phyloP scores from a whole-genome alignment of 2,113 vertebrate species.

The Sceloporus tristichus region DNA sequence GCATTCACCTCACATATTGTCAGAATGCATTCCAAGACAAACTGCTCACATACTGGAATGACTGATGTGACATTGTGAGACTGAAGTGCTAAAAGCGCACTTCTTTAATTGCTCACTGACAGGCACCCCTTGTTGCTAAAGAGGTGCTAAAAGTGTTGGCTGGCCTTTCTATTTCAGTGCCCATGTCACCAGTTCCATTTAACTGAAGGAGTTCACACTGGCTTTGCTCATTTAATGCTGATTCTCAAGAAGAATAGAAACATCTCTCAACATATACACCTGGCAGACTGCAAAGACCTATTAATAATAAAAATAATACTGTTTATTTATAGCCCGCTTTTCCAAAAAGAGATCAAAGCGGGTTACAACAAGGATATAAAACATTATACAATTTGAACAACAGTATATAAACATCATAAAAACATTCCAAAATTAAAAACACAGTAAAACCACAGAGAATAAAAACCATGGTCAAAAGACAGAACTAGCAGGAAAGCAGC shows the following conservation, averaged over 20 bases:
- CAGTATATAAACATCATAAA: too few species aligned
- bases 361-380: too few species aligned
- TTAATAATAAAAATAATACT: too few species aligned
- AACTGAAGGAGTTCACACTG: background rate
- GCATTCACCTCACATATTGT: slow-evolving; percentile 12
- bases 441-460: too few species aligned
- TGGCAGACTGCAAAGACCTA: background rate
- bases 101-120: slow-evolving; percentile 38
- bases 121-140: slow-evolving; percentile 3
- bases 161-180: background rate
- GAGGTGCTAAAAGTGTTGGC: slow-evolving; percentile 14
- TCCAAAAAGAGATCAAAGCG: too few species aligned
- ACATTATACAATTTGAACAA: too few species aligned
- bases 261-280: background rate
- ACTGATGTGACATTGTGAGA: slow-evolving; percentile 25
- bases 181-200: slow-evolving; percentile 16
- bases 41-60: slow-evolving; percentile 36
- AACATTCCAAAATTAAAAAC: too few species aligned
- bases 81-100: slow-evolving; percentile 18
- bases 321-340: too few species aligned
- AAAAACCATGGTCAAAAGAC: too few species aligned
- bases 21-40: slow-evolving; percentile 43
- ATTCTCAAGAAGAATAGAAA: background rate
- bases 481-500: too few species aligned
- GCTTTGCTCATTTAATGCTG: background rate